Conservation (phyloP, 2,797 vertebrate genomes). For the Tolypeutes matacus region DNA sequence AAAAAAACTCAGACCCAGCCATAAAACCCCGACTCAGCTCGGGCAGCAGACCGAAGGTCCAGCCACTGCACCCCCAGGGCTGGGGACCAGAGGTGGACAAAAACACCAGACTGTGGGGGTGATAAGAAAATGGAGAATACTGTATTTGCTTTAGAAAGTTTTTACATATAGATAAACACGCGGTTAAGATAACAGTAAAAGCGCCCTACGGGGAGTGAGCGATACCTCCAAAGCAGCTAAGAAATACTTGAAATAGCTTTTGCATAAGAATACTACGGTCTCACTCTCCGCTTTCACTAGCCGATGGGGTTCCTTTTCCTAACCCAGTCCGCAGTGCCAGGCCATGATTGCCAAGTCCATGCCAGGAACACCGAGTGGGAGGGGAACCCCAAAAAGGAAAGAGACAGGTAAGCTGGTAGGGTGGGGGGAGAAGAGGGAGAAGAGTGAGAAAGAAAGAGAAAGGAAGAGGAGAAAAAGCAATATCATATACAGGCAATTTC, state of each 20-base stretch:
- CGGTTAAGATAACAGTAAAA: slow-evolving; percentile 94
- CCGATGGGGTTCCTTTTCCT: slow-evolving; percentile 87
- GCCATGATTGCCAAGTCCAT: slow-evolving; percentile 94
- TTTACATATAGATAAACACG: slow-evolving; percentile 97
- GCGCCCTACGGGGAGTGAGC: slow-evolving; percentile 93
- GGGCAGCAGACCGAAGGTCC: rapidly evolving
- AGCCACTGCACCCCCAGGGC: not conserved
- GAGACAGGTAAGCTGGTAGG: slow-evolving; percentile 66
- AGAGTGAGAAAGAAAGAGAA: slow-evolving; percentile 78
- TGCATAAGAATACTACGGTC: slow-evolving; percentile 93
- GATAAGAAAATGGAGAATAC: slow-evolving; percentile 96
- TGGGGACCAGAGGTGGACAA: slow-evolving; percentile 70
- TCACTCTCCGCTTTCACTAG: slow-evolving; percentile 88
- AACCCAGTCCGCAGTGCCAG: slow-evolving; percentile 90
- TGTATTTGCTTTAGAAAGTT: slow-evolving; percentile 98
- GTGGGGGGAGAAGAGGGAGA: slow-evolving; percentile 69
- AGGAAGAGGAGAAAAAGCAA: slow-evolving; percentile 90
- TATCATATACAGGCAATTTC: slow-evolving; percentile 99
- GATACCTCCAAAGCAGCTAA: slow-evolving; percentile 90
- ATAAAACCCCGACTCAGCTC: slow-evolving; percentile 1
- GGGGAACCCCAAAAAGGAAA: slow-evolving; percentile 90
- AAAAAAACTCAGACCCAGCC: not conserved
- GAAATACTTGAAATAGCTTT: slow-evolving; percentile 92
- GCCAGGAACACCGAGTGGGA: slow-evolving; percentile 94
- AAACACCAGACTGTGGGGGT: slow-evolving; percentile 89